Conservation (phyloP, 2,113 vertebrate genomes). For the Colinus virginianus region DNA sequence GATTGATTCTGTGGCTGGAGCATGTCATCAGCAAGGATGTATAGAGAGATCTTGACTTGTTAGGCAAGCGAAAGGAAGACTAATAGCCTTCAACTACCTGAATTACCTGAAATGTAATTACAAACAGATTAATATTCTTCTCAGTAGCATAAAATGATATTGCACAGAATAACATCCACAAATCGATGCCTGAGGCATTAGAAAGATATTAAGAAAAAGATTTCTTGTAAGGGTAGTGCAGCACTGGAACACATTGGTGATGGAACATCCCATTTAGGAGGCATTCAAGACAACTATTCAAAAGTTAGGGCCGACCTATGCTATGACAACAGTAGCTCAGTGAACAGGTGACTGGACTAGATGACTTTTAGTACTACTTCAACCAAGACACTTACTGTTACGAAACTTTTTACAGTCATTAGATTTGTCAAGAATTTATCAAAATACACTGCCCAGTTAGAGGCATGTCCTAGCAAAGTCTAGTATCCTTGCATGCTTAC, state of each 20-base stretch:
- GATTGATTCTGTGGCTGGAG: neutral
- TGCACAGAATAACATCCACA: neutral
- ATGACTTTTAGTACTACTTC: conserved; percentile 22
- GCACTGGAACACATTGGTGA: neutral
- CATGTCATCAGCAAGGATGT: neutral
- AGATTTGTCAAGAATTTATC: conserved; percentile 22
- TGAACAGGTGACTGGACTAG: neutral
- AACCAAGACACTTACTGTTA: conserved; percentile 15
- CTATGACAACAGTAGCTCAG: neutral
- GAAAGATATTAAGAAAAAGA: neutral
- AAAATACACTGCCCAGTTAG: neutral
- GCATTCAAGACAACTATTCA: neutral
- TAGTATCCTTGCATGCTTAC: neutral
- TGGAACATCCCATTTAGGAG: conserved; percentile 15
- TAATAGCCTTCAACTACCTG: neutral
- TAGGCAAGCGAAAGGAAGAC: neutral
- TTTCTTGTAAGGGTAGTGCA: neutral
- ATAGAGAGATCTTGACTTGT: neutral
- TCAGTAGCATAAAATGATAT: neutral
- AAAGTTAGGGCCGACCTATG: neutral
- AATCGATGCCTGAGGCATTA: neutral
- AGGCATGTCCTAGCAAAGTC: neutral
- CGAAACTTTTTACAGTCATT: neutral
- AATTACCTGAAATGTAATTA: neutral
- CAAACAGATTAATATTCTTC: neutral